A percentile compares a stretch with the other conserved stretches of the same genome.
Evolutionary conservation across 2,113 vertebrate genomes (phyloP).

Genomic region (Hiodon alosoides): DNA sequence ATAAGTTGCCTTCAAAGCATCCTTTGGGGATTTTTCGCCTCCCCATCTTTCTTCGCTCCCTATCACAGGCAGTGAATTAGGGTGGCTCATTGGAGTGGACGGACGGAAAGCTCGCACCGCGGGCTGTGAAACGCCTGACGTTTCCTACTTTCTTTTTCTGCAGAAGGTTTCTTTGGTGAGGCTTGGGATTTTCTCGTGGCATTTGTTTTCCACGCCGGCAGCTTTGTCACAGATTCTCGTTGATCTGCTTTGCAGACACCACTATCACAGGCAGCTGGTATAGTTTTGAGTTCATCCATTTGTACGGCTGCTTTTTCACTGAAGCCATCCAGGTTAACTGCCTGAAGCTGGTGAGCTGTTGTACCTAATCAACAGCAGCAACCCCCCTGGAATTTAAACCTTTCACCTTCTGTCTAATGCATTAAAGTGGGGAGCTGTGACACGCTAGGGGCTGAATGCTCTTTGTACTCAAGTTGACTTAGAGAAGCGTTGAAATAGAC

Average conservation of each 20-base stretch:
- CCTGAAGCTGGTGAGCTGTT: too few species aligned
- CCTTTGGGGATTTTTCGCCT: constrained; percentile 58
- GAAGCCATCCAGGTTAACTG: too few species aligned
- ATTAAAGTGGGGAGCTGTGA: constrained; percentile 48
- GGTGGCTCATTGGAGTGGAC: constrained; percentile 22
- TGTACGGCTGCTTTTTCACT: too few species aligned
- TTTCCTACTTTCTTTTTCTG: constrained; percentile 47
- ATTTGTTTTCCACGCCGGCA: constrained; percentile 51
- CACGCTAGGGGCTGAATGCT: constrained; percentile 48
- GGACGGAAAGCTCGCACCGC: constrained; percentile 46
- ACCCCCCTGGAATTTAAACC: too few species aligned
- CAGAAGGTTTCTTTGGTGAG: constrained; percentile 68
- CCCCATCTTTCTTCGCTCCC: constrained; percentile 30
- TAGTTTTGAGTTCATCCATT: too few species aligned
- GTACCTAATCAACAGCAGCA: too few species aligned
- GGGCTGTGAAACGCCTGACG: constrained; percentile 54
- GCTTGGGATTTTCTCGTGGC: constrained; percentile 58
- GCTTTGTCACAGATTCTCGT: constrained; percentile 47
- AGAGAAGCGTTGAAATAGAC: constrained; percentile 52
- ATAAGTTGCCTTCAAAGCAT: constrained; percentile 73
- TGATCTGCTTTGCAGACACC: constrained; percentile 47
- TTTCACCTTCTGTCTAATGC: too few species aligned
- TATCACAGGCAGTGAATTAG: constrained; percentile 33
- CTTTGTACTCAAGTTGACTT: constrained; percentile 49
- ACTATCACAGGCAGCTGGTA: too few species aligned